These are phyloP conservation scores for Suricata suricatta DNA, from an alignment of 2,113 vertebrate genomes.

Conservation along the genomic window DNA sequence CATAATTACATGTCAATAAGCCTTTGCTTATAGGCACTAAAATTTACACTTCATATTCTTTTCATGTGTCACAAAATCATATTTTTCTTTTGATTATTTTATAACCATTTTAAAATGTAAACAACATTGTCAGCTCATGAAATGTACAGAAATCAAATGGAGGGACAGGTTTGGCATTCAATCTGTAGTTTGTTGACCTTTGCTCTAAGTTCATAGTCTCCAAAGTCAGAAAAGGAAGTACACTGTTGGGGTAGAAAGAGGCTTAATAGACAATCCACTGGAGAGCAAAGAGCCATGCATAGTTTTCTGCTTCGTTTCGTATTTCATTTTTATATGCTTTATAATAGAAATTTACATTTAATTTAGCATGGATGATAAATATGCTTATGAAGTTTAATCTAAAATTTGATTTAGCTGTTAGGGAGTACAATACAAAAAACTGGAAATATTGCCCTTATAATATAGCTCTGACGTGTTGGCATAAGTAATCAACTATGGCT, in stretches of 20 bases:
- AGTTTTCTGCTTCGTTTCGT: background rate
- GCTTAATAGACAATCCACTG: background rate
- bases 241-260: background rate
- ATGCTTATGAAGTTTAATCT: background rate
- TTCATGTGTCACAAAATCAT: background rate
- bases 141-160: background rate
- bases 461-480: background rate
- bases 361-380: background rate
- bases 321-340: background rate
- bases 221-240: background rate
- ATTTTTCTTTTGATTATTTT: background rate
- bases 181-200: background rate
- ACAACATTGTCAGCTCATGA: background rate
- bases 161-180: background rate
- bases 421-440: background rate
- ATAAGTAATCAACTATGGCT: background rate
- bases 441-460: background rate
- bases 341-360: background rate
- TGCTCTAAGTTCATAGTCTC: background rate
- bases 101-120: background rate
- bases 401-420: background rate
- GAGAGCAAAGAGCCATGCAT: background rate
- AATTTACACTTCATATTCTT: background rate
- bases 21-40: background rate
- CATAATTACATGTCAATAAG: background rate